phyloP scores from a whole-genome alignment of 2,797 vertebrate species.

The Rhynchotus rufescens region DNA sequence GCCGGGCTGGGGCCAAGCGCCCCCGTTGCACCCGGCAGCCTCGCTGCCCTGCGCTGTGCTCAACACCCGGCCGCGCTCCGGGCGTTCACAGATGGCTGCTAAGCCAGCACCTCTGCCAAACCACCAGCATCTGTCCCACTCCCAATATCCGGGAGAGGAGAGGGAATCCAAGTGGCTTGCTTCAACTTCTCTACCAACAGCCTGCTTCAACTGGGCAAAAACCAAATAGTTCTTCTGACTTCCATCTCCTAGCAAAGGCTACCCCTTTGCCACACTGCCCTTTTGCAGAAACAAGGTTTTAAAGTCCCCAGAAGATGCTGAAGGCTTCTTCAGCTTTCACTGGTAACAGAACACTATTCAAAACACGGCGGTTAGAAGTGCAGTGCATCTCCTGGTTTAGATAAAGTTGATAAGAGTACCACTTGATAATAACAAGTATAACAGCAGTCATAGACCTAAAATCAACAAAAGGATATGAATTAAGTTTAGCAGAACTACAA shows the following conservation, averaged over 20 bases:
- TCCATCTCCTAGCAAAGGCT: not conserved
- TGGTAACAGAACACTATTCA: not conserved
- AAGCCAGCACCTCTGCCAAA: not conserved
- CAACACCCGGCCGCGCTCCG: no score
- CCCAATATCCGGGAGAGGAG: not conserved
- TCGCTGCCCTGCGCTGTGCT: not conserved
- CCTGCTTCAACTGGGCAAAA: not conserved
- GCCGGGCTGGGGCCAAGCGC: not conserved
- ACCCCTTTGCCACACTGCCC: not conserved
- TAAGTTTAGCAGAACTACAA: not conserved
- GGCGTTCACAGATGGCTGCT: not conserved
- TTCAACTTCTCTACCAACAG: not conserved
- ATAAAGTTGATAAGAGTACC: not conserved
- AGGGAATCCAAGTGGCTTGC: not conserved
- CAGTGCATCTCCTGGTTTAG: not conserved
- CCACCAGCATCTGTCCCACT: not conserved
- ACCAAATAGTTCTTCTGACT: not conserved
- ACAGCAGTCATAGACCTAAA: not conserved
- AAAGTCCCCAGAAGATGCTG: not conserved
- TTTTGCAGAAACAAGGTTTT: not conserved
- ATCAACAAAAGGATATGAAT: not conserved
- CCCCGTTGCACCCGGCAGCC: not conserved
- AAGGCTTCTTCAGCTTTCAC: not conserved
- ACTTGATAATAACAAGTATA: not conserved
- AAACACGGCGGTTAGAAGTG: not conserved